Base-by-base conservation (phyloP, 2,113 vertebrate species). In the Oryzias woworae region DNA sequence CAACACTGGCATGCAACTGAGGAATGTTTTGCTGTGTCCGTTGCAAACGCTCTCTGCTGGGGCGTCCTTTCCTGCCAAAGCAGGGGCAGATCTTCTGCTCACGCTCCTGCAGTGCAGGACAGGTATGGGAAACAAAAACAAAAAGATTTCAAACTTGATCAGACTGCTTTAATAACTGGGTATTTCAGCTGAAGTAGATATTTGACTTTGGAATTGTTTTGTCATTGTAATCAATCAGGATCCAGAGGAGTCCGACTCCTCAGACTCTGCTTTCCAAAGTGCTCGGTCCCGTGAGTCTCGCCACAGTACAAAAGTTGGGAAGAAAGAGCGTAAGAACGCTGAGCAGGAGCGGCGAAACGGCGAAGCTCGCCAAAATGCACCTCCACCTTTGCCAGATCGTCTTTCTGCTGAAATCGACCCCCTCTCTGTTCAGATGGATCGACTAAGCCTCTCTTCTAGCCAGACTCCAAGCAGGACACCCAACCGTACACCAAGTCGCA, bases 21-120 rank as follows among this genome's bases (percentile, higher is more conserved):
- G 84, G 92, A 94, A 82, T 98, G 97, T 71, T 99, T 88, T 96
- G 96, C 87, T 99, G 97, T 0, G 96, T 95, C 0, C 95, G 94
- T 69, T 99, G 97, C 87, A 98, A 95, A 86, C 96, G 97, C 26
- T 98, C 97, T 0, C 93, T 99, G 41, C 92, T 99, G 62, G 97
- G 97, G 3, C 94, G 95, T 10, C 97, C 97, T 0, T 99, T 99
- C 85, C 92, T 99, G 66, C 97, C 97, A 4, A 97, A 98, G 83
- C 96, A 98, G 85, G 97, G 96, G 5, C 96, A 98, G 89, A 99
- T 99, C 76, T 99, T 96, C 90, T 99, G 97, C 82, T 98, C 97
- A 0, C 92, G 96, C 31, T 95, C 96, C 46, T 99, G 97, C 89
- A 98, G 97, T 10, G 90, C 94, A 0, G 95, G 96, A 0, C 96